Percentiles rank a stretch among this genome's conserved stretches.
Conservation (phyloP, 2,113 vertebrate species). For the Euleptes europaea region DNA sequence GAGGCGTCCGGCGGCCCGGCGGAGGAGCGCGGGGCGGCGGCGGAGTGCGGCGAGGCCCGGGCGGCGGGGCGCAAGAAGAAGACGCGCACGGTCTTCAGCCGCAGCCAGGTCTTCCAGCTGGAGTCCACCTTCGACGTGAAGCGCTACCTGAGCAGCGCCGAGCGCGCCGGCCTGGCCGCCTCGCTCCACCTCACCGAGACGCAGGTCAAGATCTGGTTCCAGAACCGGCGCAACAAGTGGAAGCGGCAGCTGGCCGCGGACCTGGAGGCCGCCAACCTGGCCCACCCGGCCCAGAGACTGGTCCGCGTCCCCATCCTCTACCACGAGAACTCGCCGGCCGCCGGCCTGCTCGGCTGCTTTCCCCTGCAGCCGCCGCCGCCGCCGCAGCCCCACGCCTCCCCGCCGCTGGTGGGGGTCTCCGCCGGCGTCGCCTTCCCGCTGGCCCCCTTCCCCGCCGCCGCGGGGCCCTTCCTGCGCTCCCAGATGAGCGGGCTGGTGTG, state of each 20-base stretch:
- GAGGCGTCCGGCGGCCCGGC: conserved; percentile 19
- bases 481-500: conserved; percentile 91
- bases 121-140: conserved; percentile 97
- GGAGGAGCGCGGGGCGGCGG: conserved; percentile 53
- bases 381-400: conserved; percentile 64
- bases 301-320: conserved; percentile 93
- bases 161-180: conserved; percentile 92
- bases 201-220: conserved; percentile 99
- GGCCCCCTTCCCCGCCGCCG: conserved; percentile 81
- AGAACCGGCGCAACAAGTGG: conserved; percentile 98
- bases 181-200: conserved; percentile 97
- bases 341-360: conserved; percentile 71
- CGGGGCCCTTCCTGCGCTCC: conserved; percentile 84
- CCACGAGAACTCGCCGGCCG: conserved; percentile 78
- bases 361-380: conserved; percentile 65
- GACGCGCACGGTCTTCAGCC: conserved; percentile 96
- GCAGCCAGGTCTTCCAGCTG: conserved; percentile 93
- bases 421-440: conserved; percentile 82
- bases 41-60: conserved; percentile 52
- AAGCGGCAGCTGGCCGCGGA: conserved; percentile 95
- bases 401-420: conserved; percentile 79
- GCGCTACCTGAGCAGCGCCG: conserved; percentile 94
- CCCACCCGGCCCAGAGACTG: conserved; percentile 96
- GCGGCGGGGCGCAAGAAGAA: conserved; percentile 88
- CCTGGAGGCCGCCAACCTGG: conserved; percentile 95